phyloP scores from a whole-genome alignment of 2,797 vertebrate species.

The Syngnathus acus region DNA sequence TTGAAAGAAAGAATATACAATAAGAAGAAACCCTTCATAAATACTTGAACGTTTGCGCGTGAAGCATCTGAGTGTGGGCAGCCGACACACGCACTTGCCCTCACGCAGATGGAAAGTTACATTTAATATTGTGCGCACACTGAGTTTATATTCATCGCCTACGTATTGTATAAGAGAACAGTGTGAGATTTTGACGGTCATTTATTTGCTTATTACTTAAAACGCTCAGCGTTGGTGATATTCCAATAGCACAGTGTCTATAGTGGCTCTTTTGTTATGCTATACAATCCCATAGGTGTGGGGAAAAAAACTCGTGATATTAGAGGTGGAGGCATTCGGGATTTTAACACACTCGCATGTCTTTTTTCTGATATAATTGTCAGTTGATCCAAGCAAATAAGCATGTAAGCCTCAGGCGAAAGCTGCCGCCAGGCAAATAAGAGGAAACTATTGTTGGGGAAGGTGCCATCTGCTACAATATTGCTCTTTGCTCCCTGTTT shows the following conservation, averaged over 20 bases:
- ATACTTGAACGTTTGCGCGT: constrained; percentile 12
- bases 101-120: constrained; percentile 24
- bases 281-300: neutral
- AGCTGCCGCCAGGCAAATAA: neutral
- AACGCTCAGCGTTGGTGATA: neutral
- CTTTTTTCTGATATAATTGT: neutral
- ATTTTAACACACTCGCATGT: neutral
- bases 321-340: neutral
- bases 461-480: neutral
- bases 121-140: constrained; percentile 21
- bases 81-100: constrained; percentile 1
- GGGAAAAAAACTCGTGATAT: neutral
- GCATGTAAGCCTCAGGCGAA: neutral
- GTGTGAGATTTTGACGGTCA: neutral
- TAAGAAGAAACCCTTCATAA: constrained; percentile 7
- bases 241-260: neutral
- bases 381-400: neutral
- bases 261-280: neutral
- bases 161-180: neutral
- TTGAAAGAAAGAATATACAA: neutral
- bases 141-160: constrained; percentile 3
- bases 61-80: constrained; percentile 3
- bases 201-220: neutral
- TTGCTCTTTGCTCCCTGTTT: neutral
- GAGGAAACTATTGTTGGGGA: neutral